A percentile compares a stretch with the other conserved stretches of the same genome.
phyloP scores from a whole-genome alignment of 1,140 invertebrate species.

The Drosophila lini region DNA sequence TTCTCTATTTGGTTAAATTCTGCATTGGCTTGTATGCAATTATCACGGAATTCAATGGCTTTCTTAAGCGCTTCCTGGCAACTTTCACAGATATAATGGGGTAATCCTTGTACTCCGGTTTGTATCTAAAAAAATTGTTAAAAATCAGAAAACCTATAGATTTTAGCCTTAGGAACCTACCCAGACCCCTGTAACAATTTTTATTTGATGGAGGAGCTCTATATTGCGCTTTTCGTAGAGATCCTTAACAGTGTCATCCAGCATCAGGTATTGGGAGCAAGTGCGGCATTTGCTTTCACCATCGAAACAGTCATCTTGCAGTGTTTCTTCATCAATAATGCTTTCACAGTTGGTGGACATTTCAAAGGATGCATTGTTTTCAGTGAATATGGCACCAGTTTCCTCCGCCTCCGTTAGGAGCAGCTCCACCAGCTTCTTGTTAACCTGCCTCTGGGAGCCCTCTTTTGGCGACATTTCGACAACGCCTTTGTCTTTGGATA shows the following conservation, averaged over 20 bases:
- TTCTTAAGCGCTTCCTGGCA: constrained; percentile 41
- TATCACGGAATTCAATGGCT: constrained; percentile 55
- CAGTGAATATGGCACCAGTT: background rate
- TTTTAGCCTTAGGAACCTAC: constrained; percentile 15
- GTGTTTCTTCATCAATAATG: background rate
- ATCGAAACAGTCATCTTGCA: background rate
- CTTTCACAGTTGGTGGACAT: constrained; percentile 19
- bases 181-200: constrained; percentile 53
- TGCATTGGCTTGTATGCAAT: constrained; percentile 43
- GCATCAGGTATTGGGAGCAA: constrained; percentile 24
- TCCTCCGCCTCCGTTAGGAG: constrained; percentile 13
- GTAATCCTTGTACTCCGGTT: constrained; percentile 13
- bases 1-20: constrained; percentile 2
- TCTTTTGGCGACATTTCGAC: background rate
- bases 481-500: background rate
- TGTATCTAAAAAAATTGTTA: constrained; percentile 28
- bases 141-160: too few relatives aligned
- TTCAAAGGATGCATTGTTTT: constrained; percentile 17
- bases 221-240: constrained; percentile 35
- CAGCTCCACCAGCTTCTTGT: constrained; percentile 17
- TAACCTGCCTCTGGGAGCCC: background rate
- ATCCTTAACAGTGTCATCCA: constrained; percentile 40
- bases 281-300: constrained; percentile 47
- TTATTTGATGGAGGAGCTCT: constrained; percentile 49
- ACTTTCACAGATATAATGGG: constrained; percentile 35